Conservation (phyloP, 2,888 invertebrate genomes). For the Eumacrocentrus americanus region DNA sequence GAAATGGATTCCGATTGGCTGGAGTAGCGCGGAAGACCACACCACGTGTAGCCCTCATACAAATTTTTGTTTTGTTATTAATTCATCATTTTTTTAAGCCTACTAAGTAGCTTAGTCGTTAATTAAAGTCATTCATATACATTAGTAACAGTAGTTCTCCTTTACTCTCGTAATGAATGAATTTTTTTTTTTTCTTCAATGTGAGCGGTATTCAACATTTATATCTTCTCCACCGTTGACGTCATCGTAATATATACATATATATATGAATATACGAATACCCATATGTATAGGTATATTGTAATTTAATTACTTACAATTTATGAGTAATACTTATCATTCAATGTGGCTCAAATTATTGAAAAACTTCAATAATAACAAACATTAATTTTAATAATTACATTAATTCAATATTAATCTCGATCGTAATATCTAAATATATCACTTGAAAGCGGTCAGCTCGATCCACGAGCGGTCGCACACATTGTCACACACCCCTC, state of each 20-base stretch:
- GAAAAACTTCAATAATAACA: conserved; percentile 49
- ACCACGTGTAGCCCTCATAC: conserved; percentile 40
- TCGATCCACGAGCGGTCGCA: conserved; percentile 51
- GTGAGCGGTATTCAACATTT: conserved; percentile 38
- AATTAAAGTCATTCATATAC: conserved; percentile 40
- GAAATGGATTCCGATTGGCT: conserved; percentile 51
- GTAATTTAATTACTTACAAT: conserved; percentile 35
- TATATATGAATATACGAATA: conserved; percentile 42
- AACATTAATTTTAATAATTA: conserved; percentile 45
- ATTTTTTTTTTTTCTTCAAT: conserved; percentile 34
- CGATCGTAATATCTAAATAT: conserved; percentile 47
- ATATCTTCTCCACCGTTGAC: conserved; percentile 32
- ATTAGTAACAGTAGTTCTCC: conserved; percentile 37
- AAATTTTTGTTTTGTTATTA: conserved; percentile 31
- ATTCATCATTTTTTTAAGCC: conserved; percentile 37
- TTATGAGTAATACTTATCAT: conserved; percentile 47
- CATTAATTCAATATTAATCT: conserved; percentile 34
- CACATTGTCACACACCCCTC: conserved; percentile 38
- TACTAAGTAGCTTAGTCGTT: conserved; percentile 41
- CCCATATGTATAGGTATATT: conserved; percentile 35
- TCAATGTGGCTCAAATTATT: conserved; percentile 48
- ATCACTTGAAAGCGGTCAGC: conserved; percentile 53
- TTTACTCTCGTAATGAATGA: conserved; percentile 47
- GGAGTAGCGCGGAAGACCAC: conserved; percentile 48
- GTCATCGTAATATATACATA: conserved; percentile 44